phyloP scores from a whole-genome alignment of 1,140 invertebrate species.

The Drosophila lini region DNA sequence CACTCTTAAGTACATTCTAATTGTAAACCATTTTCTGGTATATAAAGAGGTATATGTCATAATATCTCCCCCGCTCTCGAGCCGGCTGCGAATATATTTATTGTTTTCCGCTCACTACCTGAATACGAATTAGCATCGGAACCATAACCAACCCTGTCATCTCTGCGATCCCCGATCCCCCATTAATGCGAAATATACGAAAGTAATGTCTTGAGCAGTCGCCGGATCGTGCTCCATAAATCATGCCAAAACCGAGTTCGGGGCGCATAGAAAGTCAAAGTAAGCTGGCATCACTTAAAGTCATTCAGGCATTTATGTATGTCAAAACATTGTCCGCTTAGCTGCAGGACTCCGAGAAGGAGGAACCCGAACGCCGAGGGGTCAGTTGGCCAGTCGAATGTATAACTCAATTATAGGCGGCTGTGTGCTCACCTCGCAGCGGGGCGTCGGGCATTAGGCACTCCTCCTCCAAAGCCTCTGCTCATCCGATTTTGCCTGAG shows the following conservation, averaged over 20 bases:
- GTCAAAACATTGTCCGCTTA: conserved; percentile 76
- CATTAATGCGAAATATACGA: conserved; percentile 26
- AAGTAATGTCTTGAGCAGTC: conserved; percentile 56
- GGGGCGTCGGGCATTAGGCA: conserved; percentile 78
- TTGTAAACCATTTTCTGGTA: conserved; percentile 3
- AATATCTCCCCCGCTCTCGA: conserved; percentile 5
- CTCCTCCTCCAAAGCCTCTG: conserved; percentile 47
- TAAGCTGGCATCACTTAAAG: conserved; percentile 77
- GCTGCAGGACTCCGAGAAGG: conserved; percentile 21
- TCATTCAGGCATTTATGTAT: conserved; percentile 82
- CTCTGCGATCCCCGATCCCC: conserved; percentile 16
- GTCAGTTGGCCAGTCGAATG: conserved; percentile 58
- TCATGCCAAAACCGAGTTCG: conserved; percentile 68
- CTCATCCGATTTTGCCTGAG: conserved; percentile 21
- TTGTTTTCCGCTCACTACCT: conserved; percentile 45
- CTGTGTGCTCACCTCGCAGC: conserved; percentile 70
- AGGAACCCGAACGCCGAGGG: conserved; percentile 40
- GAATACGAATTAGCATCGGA: conserved; percentile 47
- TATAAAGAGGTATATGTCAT: conserved; percentile 12
- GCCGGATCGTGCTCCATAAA: conserved; percentile 68
- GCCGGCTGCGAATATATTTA: conserved; percentile 40
- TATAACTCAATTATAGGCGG: conserved; percentile 81
- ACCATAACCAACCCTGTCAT: conserved; percentile 9
- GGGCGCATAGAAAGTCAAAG: conserved; percentile 71
- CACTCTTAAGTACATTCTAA: conserved; percentile 10